Evolutionary conservation across 2,888 invertebrate species (phyloP).

Genomic region (Magallana nippona): DNA sequence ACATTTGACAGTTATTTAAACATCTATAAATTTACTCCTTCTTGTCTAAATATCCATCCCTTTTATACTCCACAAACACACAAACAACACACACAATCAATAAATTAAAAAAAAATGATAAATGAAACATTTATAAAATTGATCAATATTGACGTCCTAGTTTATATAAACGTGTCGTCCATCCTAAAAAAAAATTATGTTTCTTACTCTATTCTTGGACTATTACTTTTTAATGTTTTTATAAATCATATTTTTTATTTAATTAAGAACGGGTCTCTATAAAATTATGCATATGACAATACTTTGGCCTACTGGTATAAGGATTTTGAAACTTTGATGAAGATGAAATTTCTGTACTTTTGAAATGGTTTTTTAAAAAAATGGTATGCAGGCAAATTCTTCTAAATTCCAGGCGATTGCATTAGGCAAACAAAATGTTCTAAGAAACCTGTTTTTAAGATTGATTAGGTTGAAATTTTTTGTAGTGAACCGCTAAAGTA

Average conservation of each 20-base stretch:
- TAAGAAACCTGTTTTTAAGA: slow-evolving; percentile 41
- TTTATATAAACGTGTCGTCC: no score
- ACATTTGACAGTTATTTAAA: no score
- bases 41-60: no score
- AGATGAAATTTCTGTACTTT: slow-evolving; percentile 3
- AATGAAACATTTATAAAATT: no score
- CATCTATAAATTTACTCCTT: no score
- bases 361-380: slow-evolving; percentile 47
- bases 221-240: slow-evolving; percentile 30
- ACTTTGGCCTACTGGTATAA: slow-evolving; percentile 35
- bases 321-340: not conserved
- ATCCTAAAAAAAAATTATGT: no score
- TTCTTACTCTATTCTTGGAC: not conserved
- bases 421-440: slow-evolving; percentile 42
- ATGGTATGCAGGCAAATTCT: slow-evolving; percentile 46
- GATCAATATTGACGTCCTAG: no score
- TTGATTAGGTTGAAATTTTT: slow-evolving; percentile 37
- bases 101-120: no score
- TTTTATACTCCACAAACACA: no score
- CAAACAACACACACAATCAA: no score
- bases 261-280: slow-evolving; percentile 36
- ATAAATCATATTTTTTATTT: slow-evolving; percentile 36
- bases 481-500: slow-evolving; percentile 47
- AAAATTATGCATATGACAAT: slow-evolving; percentile 49
- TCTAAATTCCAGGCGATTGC: slow-evolving; percentile 48